phyloP scores from a whole-genome alignment of 2,888 invertebrate genomes.

The Phaonia tiefii region DNA sequence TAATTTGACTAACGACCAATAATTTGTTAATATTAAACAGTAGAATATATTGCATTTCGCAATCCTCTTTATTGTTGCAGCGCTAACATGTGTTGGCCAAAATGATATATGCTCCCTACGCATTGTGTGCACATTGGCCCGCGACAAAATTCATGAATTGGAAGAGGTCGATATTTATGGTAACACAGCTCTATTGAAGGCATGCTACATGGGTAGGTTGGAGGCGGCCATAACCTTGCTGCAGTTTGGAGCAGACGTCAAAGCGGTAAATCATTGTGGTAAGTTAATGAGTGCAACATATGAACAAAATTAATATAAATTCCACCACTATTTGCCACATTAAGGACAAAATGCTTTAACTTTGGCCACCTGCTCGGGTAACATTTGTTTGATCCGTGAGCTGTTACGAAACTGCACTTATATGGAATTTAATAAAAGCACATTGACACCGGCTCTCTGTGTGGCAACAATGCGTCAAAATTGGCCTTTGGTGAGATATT shows the following conservation, averaged over 20 bases:
- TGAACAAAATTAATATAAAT: not conserved
- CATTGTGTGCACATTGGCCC: slow-evolving; percentile 70
- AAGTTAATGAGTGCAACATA: slow-evolving; percentile 9
- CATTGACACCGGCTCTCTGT: slow-evolving; percentile 77
- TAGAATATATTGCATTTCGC: not conserved
- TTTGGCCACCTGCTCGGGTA: slow-evolving; percentile 75
- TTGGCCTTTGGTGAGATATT: slow-evolving; percentile 71
- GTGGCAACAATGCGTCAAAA: slow-evolving; percentile 76
- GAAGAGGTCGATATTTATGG: slow-evolving; percentile 77
- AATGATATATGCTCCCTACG: slow-evolving; percentile 72
- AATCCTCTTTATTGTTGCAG: slow-evolving; percentile 65
- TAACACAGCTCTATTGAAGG: slow-evolving; percentile 78
- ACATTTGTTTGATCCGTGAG: slow-evolving; percentile 71
- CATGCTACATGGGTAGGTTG: slow-evolving; percentile 74
- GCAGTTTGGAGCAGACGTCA: slow-evolving; percentile 72
- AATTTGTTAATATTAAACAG: not conserved
- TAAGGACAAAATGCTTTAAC: slow-evolving; percentile 79
- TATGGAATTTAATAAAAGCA: slow-evolving; percentile 77
- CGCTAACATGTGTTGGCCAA: slow-evolving; percentile 70
- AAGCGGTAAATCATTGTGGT: slow-evolving; percentile 77
- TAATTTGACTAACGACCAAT: too few relatives aligned
- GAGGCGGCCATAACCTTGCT: slow-evolving; percentile 74
- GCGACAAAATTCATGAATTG: slow-evolving; percentile 67
- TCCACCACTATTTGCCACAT: slow-evolving; percentile 27
- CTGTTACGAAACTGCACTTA: slow-evolving; percentile 74